These are phyloP conservation scores for Labrus mixtus DNA, from an alignment of 2,113 vertebrate species.

Conservation along the genomic window DNA sequence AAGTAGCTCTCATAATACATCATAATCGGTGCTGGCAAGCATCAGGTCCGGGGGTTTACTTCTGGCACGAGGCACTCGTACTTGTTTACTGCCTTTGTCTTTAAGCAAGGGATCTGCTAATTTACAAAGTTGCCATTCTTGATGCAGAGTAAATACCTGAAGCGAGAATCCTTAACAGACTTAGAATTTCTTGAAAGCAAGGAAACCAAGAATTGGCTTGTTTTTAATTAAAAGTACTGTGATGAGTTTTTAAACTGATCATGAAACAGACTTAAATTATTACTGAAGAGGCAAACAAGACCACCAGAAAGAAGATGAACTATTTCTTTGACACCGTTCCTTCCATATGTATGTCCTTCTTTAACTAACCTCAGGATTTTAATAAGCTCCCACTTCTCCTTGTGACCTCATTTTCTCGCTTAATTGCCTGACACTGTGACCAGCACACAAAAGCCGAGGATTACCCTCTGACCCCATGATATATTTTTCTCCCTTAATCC, in stretches of 20 bases:
- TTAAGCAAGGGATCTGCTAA: not conserved
- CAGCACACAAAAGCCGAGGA: slow-evolving; percentile 60
- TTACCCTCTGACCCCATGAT: slow-evolving; percentile 72
- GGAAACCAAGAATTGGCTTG: not conserved
- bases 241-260: too few species aligned
- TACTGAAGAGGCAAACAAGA: too few species aligned
- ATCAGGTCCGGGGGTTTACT: slow-evolving; percentile 42
- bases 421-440: slow-evolving; percentile 72
- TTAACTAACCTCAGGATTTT: slow-evolving; percentile 53
- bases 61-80: slow-evolving; percentile 36
- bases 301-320: too few species aligned
- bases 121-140: slow-evolving; percentile 6
- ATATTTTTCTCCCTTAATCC: slow-evolving; percentile 59
- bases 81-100: slow-evolving; percentile 2
- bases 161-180: slow-evolving; percentile 1
- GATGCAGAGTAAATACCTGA: slow-evolving; percentile 23
- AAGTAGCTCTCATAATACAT: slow-evolving; percentile 57
- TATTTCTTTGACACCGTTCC: not conserved
- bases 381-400: slow-evolving; percentile 58
- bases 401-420: slow-evolving; percentile 42
- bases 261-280: too few species aligned
- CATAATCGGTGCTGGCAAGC: slow-evolving; percentile 64
- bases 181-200: not conserved
- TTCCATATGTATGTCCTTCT: slow-evolving; percentile 5
- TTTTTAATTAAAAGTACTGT: not conserved